Conservation (phyloP, 2,888 invertebrate species). For the Cheilosia variabilis region DNA sequence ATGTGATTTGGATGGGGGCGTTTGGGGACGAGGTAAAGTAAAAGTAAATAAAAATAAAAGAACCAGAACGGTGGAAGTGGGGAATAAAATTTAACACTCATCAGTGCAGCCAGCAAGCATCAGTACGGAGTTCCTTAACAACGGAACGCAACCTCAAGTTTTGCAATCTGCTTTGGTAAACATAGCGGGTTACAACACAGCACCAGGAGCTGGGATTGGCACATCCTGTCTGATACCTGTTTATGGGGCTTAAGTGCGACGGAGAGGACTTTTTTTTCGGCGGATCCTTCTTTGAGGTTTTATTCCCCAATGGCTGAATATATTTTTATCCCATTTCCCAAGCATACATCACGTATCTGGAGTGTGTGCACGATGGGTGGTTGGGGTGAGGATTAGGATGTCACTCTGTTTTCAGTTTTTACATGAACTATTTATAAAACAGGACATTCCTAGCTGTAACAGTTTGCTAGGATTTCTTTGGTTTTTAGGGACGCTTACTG, state of each 20-base stretch:
- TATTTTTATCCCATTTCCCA: slow-evolving; percentile 50
- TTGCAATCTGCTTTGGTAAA: slow-evolving; percentile 60
- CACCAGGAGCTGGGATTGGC: slow-evolving; percentile 13
- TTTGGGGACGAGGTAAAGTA: slow-evolving; percentile 23
- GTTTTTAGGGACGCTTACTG: too few species aligned
- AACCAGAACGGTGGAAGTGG: slow-evolving; percentile 51
- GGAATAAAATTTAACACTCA: slow-evolving; percentile 73
- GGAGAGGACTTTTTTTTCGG: slow-evolving; percentile 42
- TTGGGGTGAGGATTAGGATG: background rate
- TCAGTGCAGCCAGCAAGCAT: slow-evolving; percentile 41
- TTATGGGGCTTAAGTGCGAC: slow-evolving; percentile 57
- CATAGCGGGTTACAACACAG: slow-evolving; percentile 44
- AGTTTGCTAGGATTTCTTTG: too few species aligned
- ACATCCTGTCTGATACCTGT: slow-evolving; percentile 64
- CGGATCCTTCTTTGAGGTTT: slow-evolving; percentile 22
- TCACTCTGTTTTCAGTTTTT: too few species aligned
- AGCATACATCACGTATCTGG: slow-evolving; percentile 46
- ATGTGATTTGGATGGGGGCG: slow-evolving; percentile 6
- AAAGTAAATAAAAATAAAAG: slow-evolving; percentile 71
- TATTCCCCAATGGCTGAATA: slow-evolving; percentile 54
- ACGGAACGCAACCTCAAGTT: slow-evolving; percentile 56
- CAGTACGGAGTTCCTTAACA: slow-evolving; percentile 3
- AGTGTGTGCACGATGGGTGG: background rate
- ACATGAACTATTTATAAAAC: too few species aligned
- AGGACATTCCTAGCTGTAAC: too few species aligned